These are phyloP conservation scores for Lagenorhynchus albirostris DNA, from an alignment of 2,113 vertebrate species.

Conservation along the genomic window DNA sequence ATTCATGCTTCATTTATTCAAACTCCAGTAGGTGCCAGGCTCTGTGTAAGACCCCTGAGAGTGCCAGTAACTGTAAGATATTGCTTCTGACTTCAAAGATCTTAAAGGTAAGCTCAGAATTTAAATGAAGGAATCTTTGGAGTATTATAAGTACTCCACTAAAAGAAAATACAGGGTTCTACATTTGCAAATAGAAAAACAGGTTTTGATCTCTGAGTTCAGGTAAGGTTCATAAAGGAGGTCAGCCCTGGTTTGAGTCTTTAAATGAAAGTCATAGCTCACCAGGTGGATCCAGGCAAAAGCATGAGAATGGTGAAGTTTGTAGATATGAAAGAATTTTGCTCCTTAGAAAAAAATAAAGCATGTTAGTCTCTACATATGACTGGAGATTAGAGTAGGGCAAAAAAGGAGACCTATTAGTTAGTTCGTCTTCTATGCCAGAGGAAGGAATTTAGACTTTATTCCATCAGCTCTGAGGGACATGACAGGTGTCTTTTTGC, in stretches of 20 bases:
- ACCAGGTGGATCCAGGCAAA: neutral
- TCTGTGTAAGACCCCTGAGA: neutral
- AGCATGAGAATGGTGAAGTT: neutral
- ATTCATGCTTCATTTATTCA: neutral
- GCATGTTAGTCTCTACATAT: neutral
- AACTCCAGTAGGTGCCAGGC: rapidly evolving
- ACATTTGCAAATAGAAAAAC: neutral
- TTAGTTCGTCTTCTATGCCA: neutral
- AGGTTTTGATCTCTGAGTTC: neutral
- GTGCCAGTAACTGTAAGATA: neutral
- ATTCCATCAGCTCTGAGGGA: neutral
- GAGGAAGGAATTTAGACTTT: neutral
- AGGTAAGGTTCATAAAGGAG: neutral
- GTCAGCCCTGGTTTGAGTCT: neutral
- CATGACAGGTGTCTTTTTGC: neutral
- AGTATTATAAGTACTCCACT: neutral
- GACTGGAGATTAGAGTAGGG: neutral
- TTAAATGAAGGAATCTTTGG: neutral
- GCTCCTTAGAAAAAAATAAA: neutral
- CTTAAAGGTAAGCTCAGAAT: neutral
- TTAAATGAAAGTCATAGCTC: neutral
- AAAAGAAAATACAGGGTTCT: neutral
- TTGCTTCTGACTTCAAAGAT: neutral
- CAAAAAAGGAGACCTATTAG: neutral
- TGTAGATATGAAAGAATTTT: neutral